These are phyloP conservation scores for Parasteatoda lunata DNA, from an alignment of 2,888 invertebrate species.

Conservation along the genomic window DNA sequence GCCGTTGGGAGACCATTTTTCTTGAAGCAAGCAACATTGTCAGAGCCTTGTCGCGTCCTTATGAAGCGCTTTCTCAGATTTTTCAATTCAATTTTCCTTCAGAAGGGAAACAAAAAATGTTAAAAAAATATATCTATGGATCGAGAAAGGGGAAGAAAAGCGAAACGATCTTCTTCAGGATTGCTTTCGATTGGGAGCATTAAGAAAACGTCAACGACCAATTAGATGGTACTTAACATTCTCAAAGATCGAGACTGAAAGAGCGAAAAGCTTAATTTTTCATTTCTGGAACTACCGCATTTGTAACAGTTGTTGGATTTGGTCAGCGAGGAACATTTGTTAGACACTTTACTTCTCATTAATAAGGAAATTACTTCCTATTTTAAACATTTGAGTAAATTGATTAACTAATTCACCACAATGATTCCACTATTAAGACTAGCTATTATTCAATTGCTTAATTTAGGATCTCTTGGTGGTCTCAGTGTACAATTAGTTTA, in stretches of 20 bases:
- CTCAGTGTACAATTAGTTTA: no score
- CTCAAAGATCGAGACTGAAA: constrained; percentile 21
- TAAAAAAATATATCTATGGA: background rate
- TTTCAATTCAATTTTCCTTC: constrained; percentile 64
- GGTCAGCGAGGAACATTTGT: constrained; percentile 5
- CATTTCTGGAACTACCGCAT: constrained; percentile 41
- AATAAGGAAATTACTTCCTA: background rate
- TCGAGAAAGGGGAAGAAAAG: constrained; percentile 21
- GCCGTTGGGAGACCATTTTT: constrained; percentile 65
- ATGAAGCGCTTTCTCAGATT: constrained; percentile 62
- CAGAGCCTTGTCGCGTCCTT: constrained; percentile 63
- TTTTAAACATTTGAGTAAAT: background rate
- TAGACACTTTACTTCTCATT: background rate
- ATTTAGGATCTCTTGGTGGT: background rate
- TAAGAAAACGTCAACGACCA: constrained; percentile 58
- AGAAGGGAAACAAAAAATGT: background rate
- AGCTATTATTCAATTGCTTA: background rate
- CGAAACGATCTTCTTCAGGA: constrained; percentile 37
- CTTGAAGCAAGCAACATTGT: constrained; percentile 62
- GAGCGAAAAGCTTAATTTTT: constrained; percentile 42
- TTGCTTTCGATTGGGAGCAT: constrained; percentile 54
- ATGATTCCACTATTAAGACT: background rate
- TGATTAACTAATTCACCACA: background rate
- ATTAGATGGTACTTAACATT: constrained; percentile 64
- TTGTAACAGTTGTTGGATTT: constrained; percentile 42